A percentile compares a stretch with the other conserved stretches of the same genome.
Conservation (phyloP, 2,888 invertebrate genomes). For the Drosophila lacicola region DNA sequence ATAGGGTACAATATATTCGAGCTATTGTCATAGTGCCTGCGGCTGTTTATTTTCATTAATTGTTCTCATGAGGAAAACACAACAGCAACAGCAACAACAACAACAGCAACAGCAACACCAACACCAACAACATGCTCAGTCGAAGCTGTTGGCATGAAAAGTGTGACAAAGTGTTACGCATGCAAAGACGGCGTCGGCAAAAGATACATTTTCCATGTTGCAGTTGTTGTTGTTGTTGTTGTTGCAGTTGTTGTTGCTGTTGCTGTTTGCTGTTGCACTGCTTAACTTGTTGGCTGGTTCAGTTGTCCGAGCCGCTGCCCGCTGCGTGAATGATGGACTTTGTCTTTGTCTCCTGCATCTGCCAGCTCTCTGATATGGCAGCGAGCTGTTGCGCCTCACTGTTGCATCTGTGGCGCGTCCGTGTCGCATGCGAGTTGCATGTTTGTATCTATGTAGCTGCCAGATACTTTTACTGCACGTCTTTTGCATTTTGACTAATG, state of each 20-base stretch:
- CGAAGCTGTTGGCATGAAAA: slow-evolving; percentile 78
- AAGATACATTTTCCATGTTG: slow-evolving; percentile 76
- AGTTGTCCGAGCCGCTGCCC: slow-evolving; percentile 73
- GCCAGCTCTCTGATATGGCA: slow-evolving; percentile 51
- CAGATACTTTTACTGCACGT: slow-evolving; percentile 78
- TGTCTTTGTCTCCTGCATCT: slow-evolving; percentile 71
- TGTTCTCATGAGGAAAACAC: slow-evolving; percentile 79
- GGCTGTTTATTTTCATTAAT: slow-evolving; percentile 82
- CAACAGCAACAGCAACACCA: slow-evolving; percentile 38
- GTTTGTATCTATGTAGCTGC: slow-evolving; percentile 78
- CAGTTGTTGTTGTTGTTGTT: slow-evolving; percentile 27
- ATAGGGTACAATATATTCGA: slow-evolving; percentile 30
- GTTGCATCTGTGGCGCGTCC: slow-evolving; percentile 32
- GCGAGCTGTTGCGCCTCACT: slow-evolving; percentile 27
- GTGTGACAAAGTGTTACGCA: slow-evolving; percentile 81
- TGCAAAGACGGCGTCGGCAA: slow-evolving; percentile 76
- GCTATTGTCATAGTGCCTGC: slow-evolving; percentile 53
- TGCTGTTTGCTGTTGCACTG: slow-evolving; percentile 52
- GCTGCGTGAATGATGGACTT: slow-evolving; percentile 83
- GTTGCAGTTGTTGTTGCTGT: slow-evolving; percentile 19
- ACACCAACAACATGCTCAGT: slow-evolving; percentile 44
- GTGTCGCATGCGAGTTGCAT: slow-evolving; percentile 66
- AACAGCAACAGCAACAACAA: slow-evolving; percentile 42
- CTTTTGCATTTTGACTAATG: slow-evolving; percentile 77
- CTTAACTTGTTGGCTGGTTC: slow-evolving; percentile 62